phyloP scores from a whole-genome alignment of 1,140 invertebrate species.

The Mycetomoellerius zeteki region DNA sequence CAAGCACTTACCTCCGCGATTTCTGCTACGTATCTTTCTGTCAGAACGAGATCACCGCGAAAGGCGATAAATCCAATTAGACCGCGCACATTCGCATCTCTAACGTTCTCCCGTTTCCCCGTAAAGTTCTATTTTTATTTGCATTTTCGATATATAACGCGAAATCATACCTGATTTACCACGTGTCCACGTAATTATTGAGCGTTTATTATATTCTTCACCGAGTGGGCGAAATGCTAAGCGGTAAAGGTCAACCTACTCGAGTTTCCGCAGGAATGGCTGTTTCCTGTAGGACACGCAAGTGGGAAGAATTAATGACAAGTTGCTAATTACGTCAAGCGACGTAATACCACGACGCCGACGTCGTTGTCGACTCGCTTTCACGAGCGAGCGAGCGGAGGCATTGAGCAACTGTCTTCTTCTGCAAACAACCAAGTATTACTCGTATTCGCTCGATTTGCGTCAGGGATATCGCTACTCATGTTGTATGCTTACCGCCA shows the following conservation, averaged over 20 bases:
- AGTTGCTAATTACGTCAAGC: slow-evolving; percentile 70
- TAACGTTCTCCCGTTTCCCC: background rate
- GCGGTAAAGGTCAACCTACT: background rate
- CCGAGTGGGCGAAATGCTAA: background rate
- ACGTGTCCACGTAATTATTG: background rate
- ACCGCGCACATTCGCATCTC: background rate
- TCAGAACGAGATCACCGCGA: slow-evolving; percentile 9
- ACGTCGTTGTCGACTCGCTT: slow-evolving; percentile 18
- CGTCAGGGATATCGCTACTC: background rate
- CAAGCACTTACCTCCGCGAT: slow-evolving; percentile 68
- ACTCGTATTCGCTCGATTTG: slow-evolving; percentile 14
- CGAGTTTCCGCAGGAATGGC: slow-evolving; percentile 4
- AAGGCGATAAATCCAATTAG: slow-evolving; percentile 44
- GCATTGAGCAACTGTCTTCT: slow-evolving; percentile 32
- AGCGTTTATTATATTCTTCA: background rate
- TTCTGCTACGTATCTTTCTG: slow-evolving; percentile 33
- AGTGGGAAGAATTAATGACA: slow-evolving; percentile 68
- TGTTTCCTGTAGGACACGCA: slow-evolving; percentile 1
- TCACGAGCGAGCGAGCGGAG: slow-evolving; percentile 24
- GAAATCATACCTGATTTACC: background rate
- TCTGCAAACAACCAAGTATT: slow-evolving; percentile 16
- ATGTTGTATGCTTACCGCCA: background rate
- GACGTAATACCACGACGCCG: slow-evolving; percentile 41
- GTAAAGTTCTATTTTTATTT: slow-evolving; percentile 12
- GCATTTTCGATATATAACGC: background rate